Evolutionary conservation across 1,140 invertebrate genomes (phyloP).

Genomic region (Potamilus streckersoni): DNA sequence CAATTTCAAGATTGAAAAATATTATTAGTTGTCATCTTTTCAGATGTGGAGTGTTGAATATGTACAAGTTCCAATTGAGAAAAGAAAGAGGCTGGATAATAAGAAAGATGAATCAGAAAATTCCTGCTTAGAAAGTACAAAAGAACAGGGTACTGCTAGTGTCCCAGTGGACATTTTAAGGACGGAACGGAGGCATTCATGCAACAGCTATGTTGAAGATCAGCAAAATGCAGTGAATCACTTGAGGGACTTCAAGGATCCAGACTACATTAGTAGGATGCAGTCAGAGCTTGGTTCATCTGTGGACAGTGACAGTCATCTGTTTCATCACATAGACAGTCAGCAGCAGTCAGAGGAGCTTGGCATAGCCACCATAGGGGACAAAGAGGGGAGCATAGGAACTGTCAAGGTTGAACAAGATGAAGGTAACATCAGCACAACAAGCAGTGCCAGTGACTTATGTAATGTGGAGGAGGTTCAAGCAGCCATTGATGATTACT

Average conservation of each 20-base stretch:
- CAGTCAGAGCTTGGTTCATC: constrained; percentile 59
- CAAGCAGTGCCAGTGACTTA: constrained; percentile 57
- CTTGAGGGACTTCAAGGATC: constrained; percentile 59
- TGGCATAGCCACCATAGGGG: no score
- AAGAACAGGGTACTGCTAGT: constrained; percentile 10
- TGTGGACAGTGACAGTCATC: constrained; percentile 55
- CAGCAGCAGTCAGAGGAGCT: constrained; percentile 27
- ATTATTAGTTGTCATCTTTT: constrained; percentile 12
- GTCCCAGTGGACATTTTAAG: constrained; percentile 30
- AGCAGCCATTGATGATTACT: constrained; percentile 16
- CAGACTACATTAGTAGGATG: constrained; percentile 50
- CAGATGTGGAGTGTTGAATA: constrained; percentile 98
- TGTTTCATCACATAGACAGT: not conserved
- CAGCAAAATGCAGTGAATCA: constrained; percentile 46
- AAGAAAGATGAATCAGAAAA: constrained; percentile 8
- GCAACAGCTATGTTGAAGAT: constrained; percentile 45
- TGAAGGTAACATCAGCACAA: constrained; percentile 44
- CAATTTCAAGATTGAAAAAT: not conserved
- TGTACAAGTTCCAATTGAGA: constrained; percentile 85
- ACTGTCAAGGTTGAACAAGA: constrained; percentile 16
- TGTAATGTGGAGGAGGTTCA: constrained; percentile 33
- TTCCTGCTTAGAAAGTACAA: constrained; percentile 1
- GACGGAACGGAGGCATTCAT: constrained; percentile 39
- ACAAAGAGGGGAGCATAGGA: not conserved
- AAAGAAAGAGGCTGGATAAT: constrained; percentile 22